Base-by-base conservation (phyloP, 2,113 vertebrate genomes). In the Plecturocebus donacophilus region DNA sequence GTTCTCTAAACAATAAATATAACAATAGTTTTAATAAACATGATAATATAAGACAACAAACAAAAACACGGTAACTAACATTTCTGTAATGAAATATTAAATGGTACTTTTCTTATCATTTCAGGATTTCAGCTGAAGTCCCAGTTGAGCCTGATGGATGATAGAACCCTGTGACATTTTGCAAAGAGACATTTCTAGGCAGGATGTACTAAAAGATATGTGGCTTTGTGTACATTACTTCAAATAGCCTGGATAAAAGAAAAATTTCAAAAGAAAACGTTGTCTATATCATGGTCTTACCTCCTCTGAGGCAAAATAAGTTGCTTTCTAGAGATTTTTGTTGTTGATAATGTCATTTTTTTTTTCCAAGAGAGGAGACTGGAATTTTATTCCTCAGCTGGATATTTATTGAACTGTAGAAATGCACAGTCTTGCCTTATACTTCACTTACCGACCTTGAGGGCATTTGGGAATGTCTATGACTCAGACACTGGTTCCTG, bases 1-100 rank as follows among this genome's bases (percentile, higher is more conserved):
- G 45, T 95, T 64, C 87, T 38, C 58, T n/a, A 87, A 95, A 58
- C 35, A 95, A 95, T 58, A 40, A 81, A n/a, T 45, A 80, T 45
- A 71, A 81, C 8, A 21, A 81, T 9, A 38, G 10, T 79, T 77
- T 6, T 56, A 79, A 21, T 32, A 58, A 79, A 85, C 54, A 90
- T 90, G 11, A 61, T 16, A 25, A n/a, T 56, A 52, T 5, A 68
- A 76, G 89, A 54, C 21, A 20, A 64, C 30, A 90, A 66, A 54
- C 32, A 68, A 94, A 19, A 40, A 56, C 30, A 47, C 8, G 47
- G 42, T 38, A 77, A 77, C 9, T 47, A 45, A 40, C 35, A 40
- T 84, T 45, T 30, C 42, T 76, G n/a, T 76, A 77, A 68, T 35
- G 40, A 25, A 45, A 71, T 42, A 16, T 87, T 35, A 73, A 61